These are phyloP conservation scores for Spheniscus mendiculus DNA, from an alignment of 2,113 vertebrate species.

Conservation along the genomic window DNA sequence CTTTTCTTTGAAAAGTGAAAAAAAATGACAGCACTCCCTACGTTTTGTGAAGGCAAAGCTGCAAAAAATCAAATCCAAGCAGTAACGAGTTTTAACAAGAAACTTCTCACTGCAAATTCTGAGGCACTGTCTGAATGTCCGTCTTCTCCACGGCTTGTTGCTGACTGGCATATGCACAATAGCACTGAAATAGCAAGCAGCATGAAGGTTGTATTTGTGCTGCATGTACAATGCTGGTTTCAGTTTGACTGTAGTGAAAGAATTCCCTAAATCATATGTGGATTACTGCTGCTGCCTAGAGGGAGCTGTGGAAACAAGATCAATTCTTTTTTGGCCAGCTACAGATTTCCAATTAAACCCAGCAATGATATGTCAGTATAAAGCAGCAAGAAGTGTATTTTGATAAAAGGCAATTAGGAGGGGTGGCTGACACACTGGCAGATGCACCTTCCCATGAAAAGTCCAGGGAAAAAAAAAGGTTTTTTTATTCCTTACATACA, in stretches of 20 bases:
- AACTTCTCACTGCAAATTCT: background rate
- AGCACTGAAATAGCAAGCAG: background rate
- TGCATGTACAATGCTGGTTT: background rate
- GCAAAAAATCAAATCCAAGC: background rate
- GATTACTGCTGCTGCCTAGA: conserved; percentile 51
- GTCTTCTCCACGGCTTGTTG: background rate
- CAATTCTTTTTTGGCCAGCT: background rate
- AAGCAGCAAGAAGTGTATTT: background rate
- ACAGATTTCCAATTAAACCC: background rate
- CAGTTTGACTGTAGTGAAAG: background rate
- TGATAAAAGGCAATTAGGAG: background rate
- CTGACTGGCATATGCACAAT: background rate
- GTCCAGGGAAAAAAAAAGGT: rapidly evolving
- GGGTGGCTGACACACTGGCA: background rate
- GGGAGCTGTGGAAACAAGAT: background rate
- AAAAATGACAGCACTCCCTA: background rate
- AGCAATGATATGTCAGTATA: background rate
- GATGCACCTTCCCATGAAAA: background rate
- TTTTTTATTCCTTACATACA: background rate
- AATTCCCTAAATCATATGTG: background rate
- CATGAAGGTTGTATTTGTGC: background rate
- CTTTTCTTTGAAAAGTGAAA: background rate
- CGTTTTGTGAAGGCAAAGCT: background rate
- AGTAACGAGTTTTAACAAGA: background rate
- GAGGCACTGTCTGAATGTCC: background rate